Conservation (phyloP, 1,140 invertebrate species). For the Anadara kagoshimensis region DNA sequence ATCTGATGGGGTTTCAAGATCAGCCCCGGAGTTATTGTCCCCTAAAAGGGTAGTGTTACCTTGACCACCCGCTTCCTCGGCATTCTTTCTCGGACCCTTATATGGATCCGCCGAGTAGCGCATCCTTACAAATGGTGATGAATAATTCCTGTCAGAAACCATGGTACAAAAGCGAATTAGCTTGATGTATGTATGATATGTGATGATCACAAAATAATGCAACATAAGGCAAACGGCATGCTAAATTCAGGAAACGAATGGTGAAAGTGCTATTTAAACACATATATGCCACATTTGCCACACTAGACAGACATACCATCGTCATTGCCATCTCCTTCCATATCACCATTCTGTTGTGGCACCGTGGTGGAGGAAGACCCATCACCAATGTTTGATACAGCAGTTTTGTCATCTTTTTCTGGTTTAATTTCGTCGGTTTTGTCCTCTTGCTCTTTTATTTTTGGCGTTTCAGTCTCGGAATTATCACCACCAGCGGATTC, state of each 20-base stretch:
- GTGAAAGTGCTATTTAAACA: too few species aligned
- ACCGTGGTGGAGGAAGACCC: neutral
- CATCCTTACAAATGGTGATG: neutral
- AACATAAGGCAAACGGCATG: too few species aligned
- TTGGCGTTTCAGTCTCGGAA: neutral
- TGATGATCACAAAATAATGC: too few species aligned
- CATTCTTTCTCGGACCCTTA: constrained; percentile 7
- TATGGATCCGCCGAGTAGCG: constrained; percentile 6
- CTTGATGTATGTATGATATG: too few species aligned
- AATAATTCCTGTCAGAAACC: too few species aligned
- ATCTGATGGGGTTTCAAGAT: neutral
- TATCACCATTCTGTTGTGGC: constrained; percentile 19
- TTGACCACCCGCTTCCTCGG: neutral
- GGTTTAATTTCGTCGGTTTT: constrained; percentile 1
- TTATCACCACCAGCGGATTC: constrained; percentile 5
- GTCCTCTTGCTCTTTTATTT: constrained; percentile 7
- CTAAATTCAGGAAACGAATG: too few species aligned
- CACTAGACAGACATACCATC: neutral
- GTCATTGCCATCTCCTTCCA: constrained; percentile 18
- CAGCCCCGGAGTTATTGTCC: too few species aligned
- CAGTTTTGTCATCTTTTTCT: constrained; percentile 12
- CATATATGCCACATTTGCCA: too few species aligned
- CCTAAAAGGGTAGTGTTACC: too few species aligned
- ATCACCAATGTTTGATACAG: constrained; percentile 2
- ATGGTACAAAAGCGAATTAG: too few species aligned